Evolutionary conservation across 2,797 vertebrate species (phyloP), one percentile per base, ranked within the genome.

Genomic region (Champsocephalus esox): DNA sequence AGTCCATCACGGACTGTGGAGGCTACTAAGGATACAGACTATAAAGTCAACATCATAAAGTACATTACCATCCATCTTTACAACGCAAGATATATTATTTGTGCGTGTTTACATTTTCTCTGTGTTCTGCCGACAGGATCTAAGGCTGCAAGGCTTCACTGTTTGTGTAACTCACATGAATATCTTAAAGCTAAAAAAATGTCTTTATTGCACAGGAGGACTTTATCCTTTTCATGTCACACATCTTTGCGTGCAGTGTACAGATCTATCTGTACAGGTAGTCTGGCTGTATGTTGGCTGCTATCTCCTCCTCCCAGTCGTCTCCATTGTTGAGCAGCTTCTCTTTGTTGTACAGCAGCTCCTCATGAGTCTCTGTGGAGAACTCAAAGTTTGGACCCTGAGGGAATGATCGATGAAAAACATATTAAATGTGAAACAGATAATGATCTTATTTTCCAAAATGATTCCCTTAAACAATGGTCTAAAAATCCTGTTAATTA

Each of bases 291-390:
- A 98, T 97, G 88, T 97, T 99, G 86, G 96, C 96, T 0, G 96
- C 94, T 0, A 99, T 98, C 90, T 99, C 97, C 0, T 94, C 93
- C 86, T 99, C 97, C 97, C 97, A 98, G 88, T 94, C 95, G 91
- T 99, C 97, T 0, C 97, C 97, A 0, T 98, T 99, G 93, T 97
- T 98, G 68, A 99, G 95, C 62, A 98, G 91, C 83, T 98, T 98
- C 88, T 98, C 98, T 87, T 99, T 98, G 92, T 98, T 99, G 93
- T 98, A 98, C 17, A 98, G 94, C 57, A 98, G 93, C 83, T 99
- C 97, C 87, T 98, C 97, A 0, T 98, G 97, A 0, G 96, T 97
- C 91, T 98, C 96, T 2, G 98, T 98, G 28, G 97, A 96, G 84
- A 96, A 99, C 91, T 98, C 97, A 84, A 93, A 93, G 85, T 93